phyloP scores from a whole-genome alignment of 2,888 invertebrate species.

The Monopis laevigella region DNA sequence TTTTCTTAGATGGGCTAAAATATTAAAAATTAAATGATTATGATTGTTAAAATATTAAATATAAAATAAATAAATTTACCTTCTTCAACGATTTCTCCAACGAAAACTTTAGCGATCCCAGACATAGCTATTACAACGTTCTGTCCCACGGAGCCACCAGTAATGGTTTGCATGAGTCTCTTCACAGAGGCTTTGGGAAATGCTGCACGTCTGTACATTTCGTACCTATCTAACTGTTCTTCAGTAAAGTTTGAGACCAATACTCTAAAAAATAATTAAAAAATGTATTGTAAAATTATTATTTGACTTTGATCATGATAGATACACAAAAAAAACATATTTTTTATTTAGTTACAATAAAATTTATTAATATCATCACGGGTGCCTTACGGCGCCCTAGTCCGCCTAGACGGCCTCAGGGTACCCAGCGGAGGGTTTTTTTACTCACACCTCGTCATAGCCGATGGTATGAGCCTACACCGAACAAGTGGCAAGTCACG shows the following conservation, averaged over 20 bases:
- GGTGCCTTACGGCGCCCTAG: no score
- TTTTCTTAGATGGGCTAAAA: no score
- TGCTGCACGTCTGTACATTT: conserved; percentile 96
- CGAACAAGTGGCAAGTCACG: no score
- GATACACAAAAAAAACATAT: no score
- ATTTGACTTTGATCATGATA: no score
- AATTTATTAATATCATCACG: no score
- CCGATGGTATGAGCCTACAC: no score
- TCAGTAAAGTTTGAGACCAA: conserved; percentile 98
- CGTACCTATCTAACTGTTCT: conserved; percentile 97
- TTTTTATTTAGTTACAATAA: no score
- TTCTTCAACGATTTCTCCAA: conserved; percentile 99
- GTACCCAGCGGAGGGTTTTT: no score
- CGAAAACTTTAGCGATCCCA: conserved; percentile 98
- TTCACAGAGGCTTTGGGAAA: conserved; percentile 98
- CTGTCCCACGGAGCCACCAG: conserved; percentile 95
- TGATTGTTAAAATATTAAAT: conserved; percentile 9
- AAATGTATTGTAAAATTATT: background rate
- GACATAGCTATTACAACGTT: conserved; percentile 99
- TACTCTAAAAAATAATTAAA: conserved; percentile 73
- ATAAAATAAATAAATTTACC: no score
- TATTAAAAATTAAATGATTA: background rate
- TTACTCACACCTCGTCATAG: no score
- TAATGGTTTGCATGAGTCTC: conserved; percentile 96
- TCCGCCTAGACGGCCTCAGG: no score